phyloP scores from a whole-genome alignment of 2,797 vertebrate species.

The Ctenosaura bakeri region DNA sequence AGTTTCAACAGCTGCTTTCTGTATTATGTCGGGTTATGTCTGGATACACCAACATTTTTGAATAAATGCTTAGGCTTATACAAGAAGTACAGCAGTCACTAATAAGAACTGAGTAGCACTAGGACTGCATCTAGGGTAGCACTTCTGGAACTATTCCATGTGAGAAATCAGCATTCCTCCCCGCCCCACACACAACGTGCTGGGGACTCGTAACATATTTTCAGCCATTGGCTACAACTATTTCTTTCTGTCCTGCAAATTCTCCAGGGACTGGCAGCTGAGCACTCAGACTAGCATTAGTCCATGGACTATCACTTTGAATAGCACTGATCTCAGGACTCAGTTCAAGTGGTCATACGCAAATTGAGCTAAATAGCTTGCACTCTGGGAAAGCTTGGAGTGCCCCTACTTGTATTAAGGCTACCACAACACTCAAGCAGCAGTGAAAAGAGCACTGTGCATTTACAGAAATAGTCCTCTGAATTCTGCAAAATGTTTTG shows the following conservation, averaged over 20 bases:
- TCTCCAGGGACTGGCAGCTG: no score
- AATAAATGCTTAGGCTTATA: background rate
- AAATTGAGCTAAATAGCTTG: background rate
- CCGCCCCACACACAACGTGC: no score
- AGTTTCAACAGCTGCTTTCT: background rate
- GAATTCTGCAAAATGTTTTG: slow-evolving; percentile 11
- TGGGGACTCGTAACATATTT: no score
- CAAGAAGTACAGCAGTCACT: background rate
- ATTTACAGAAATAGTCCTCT: slow-evolving; percentile 13
- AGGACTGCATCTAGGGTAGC: background rate
- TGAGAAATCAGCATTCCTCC: no score
- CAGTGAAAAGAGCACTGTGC: background rate
- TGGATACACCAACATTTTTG: background rate
- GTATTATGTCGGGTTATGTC: background rate
- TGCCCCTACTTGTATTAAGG: background rate
- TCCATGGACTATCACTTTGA: no score
- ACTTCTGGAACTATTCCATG: no score
- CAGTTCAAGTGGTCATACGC: background rate
- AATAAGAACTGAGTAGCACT: background rate
- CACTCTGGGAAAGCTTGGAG: background rate
- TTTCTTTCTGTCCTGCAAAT: no score
- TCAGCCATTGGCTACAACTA: no score
- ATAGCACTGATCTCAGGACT: background rate
- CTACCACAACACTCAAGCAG: background rate
- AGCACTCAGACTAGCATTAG: no score